Evolutionary conservation across 2,113 vertebrate species (phyloP), one percentile per base, ranked within the genome.

Genomic region (Cottus gobio): DNA sequence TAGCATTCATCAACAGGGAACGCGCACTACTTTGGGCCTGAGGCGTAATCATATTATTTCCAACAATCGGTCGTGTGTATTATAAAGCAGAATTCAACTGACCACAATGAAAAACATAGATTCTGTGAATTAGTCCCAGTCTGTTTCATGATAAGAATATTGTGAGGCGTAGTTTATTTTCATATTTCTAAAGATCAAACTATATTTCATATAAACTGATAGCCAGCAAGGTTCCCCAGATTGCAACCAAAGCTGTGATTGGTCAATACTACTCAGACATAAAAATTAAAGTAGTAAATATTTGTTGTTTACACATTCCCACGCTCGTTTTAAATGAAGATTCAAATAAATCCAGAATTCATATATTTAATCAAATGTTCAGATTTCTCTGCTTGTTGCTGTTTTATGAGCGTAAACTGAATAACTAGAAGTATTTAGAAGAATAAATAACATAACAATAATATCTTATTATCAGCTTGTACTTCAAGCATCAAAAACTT

Each of bases 1-100:
- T 62, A 28, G 44, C 85, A 90, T 89, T 90, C 69, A 82, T 89
- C 87, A 88, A 68, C 87, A 68, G 77, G 56, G 39, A 87, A 39
- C 56, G 65, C 56, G 20, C 58, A 24, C 22, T 26, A 9, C 71
- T 72, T 20, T n/a, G 24, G 22, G 71, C 63, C 74, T 30, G 1
- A 16, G 62, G 70, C 80, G 12, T 16, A 48, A 63, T 77, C 68
- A n/a, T 26, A 58, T 77, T 61, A 67, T 75, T 84, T 85, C 80
- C 62, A 73, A 77, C 71, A 62, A 83, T 80, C 65, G 15, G 48
- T 36, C 73, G 28, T 15, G 57, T 73, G 77, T 75, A 52, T 3
- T 1, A 81, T 81, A 62, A 16, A 71, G 67, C 54, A 46, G 30
- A 44, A 64, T 66, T 67, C 12, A 22, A 71, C 39, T 48, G 52